Evolutionary conservation across 2,888 invertebrate genomes (phyloP).

Genomic region (Ormyrus thymus): DNA sequence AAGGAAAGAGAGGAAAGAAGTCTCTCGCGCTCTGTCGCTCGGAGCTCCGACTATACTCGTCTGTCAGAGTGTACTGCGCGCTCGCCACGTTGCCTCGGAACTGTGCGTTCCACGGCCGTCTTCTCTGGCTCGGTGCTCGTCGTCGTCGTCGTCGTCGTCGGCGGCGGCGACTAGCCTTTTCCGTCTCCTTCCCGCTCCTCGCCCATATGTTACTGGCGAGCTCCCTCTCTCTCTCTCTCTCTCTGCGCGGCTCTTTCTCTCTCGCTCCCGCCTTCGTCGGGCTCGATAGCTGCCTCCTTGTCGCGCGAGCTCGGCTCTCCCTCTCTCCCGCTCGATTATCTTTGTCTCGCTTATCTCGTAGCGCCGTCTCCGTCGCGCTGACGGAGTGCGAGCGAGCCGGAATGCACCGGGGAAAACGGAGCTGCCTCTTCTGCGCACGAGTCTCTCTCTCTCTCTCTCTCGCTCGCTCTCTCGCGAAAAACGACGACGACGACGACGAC

Average conservation of each 20-base stretch:
- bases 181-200: conserved; percentile 22
- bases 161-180: conserved; percentile 1
- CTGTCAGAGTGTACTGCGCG: conserved; percentile 60
- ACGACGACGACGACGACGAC: conserved; percentile 8
- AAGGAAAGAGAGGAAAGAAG: too few relatives aligned
- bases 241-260: conserved; percentile 1
- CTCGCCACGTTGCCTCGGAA: conserved; percentile 64
- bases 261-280: background rate
- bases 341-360: conserved; percentile 39
- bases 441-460: conserved; percentile 8
- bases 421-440: conserved; percentile 43
- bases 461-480: conserved; percentile 12
- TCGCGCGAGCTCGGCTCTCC: conserved; percentile 22
- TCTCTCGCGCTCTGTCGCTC: conserved; percentile 58
- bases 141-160: conserved; percentile 31
- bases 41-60: conserved; percentile 24
- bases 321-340: conserved; percentile 29
- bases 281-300: background rate
- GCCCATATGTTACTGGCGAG: conserved; percentile 67
- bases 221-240: conserved; percentile 63
- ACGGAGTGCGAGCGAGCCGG: conserved; percentile 31
- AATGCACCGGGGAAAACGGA: conserved; percentile 42
- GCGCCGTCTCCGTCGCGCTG: conserved; percentile 6
- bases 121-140: conserved; percentile 24
- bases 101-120: conserved; percentile 53